phyloP scores from a whole-genome alignment of 2,113 vertebrate genomes.

The Aegotheles bennettii region DNA sequence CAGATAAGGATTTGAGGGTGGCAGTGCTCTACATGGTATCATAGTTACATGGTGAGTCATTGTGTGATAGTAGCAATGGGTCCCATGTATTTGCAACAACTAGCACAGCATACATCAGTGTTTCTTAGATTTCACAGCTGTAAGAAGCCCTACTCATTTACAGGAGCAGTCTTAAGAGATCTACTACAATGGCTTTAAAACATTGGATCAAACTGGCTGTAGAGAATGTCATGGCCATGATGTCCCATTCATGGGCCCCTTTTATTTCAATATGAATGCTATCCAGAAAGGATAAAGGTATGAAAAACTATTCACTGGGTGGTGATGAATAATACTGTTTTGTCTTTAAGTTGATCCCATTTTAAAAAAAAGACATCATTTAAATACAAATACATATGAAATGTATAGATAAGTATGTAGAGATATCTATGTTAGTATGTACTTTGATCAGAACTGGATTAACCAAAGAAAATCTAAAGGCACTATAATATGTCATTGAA shows the following conservation, averaged over 20 bases:
- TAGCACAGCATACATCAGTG: not conserved
- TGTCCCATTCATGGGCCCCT: not conserved
- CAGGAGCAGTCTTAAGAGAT: not conserved
- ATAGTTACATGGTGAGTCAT: not conserved
- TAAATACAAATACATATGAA: slow-evolving; percentile 29
- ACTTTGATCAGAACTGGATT: not conserved
- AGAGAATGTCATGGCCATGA: not conserved
- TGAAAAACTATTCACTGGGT: not conserved
- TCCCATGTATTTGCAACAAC: not conserved
- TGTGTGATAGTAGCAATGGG: not conserved
- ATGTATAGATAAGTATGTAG: not conserved
- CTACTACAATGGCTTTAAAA: not conserved
- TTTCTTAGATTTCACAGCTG: not conserved
- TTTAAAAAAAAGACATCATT: not conserved
- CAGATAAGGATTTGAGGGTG: not conserved
- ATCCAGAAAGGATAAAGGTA: not conserved
- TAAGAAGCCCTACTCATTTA: not conserved
- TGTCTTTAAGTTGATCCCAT: slow-evolving; percentile 38
- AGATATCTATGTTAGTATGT: not conserved
- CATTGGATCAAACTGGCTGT: not conserved
- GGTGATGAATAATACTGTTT: not conserved
- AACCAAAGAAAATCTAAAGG: not conserved
- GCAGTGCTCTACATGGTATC: not conserved
- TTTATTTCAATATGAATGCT: not conserved
- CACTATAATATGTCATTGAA: not conserved